Percentiles rank a stretch among this genome's conserved stretches.
Evolutionary conservation across 1,140 invertebrate genomes (phyloP).

Genomic region (Phocides pigmalion): DNA sequence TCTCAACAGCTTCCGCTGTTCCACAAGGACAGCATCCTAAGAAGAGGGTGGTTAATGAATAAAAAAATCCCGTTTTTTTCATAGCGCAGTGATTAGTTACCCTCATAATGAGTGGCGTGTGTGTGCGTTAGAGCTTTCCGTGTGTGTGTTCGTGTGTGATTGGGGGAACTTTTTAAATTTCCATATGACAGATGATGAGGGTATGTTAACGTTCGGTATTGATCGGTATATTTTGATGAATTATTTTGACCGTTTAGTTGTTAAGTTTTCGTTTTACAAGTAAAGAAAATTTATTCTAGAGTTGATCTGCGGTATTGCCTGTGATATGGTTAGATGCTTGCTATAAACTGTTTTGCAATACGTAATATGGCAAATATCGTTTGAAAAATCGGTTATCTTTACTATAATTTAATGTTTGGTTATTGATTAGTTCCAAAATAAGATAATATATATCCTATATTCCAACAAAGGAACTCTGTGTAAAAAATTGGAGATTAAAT

Average conservation of each 20-base stretch:
- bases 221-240: constrained; percentile 43
- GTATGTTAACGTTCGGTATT: constrained; percentile 63
- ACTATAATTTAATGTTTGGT: too few relatives aligned
- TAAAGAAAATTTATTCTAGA: neutral
- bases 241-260: neutral
- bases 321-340: too few relatives aligned
- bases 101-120: constrained; percentile 75
- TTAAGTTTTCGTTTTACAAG: neutral
- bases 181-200: constrained; percentile 70
- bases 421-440: too few relatives aligned
- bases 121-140: constrained; percentile 52
- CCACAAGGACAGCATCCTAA: constrained; percentile 62
- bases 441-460: too few relatives aligned
- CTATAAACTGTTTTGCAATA: too few relatives aligned
- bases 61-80: constrained; percentile 80
- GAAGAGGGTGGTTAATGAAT: constrained; percentile 82
- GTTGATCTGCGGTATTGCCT: too few relatives aligned
- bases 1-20: constrained; percentile 51
- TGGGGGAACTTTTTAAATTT: constrained; percentile 54
- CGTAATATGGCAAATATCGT: too few relatives aligned
- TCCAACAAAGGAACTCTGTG: too few relatives aligned
- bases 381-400: too few relatives aligned
- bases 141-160: constrained; percentile 48
- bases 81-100: constrained; percentile 81
- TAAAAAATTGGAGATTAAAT: too few relatives aligned